These are phyloP conservation scores for Helicoverpa zea DNA, from an alignment of 1,140 invertebrate species.

Conservation along the genomic window DNA sequence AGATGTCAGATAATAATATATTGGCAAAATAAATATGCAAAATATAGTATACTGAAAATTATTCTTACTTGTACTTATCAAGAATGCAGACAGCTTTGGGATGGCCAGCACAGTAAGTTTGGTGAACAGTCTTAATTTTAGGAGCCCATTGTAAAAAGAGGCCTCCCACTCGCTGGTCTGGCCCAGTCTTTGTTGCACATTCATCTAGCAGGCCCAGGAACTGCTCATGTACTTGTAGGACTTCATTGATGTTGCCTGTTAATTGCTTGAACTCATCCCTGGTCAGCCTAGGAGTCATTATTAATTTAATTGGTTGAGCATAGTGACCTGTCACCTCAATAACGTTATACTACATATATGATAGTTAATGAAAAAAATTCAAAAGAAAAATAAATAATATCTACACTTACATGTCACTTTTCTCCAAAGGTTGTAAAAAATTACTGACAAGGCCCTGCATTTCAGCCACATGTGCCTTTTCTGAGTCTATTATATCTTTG, in stretches of 20 bases:
- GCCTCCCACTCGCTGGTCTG: conserved; percentile 96
- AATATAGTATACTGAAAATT: not conserved
- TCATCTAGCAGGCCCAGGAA: conserved; percentile 93
- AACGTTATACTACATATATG: too few species aligned
- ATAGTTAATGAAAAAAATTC: too few species aligned
- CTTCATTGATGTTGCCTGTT: conserved; percentile 95
- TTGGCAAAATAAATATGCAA: not conserved
- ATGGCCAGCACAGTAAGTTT: conserved; percentile 96
- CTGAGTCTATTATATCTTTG: conserved; percentile 97
- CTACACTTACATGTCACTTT: conserved; percentile 92
- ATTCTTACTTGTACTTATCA: conserved; percentile 94
- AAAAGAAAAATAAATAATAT: conserved; percentile 56
- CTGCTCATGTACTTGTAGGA: conserved; percentile 94
- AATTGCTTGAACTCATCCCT: conserved; percentile 95
- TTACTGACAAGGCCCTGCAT: conserved; percentile 94
- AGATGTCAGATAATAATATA: not conserved
- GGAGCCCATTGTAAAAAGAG: conserved; percentile 96
- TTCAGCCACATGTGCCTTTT: conserved; percentile 95
- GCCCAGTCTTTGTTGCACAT: conserved; percentile 89
- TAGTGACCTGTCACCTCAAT: too few species aligned
- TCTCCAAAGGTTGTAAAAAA: conserved; percentile 94
- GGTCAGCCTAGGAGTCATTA: conserved; percentile 90
- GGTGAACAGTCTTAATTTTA: conserved; percentile 94
- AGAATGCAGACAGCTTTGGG: conserved; percentile 96
- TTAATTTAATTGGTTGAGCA: not conserved